Evolutionary conservation across 2,888 invertebrate species (phyloP).

Genomic region (Myathropa florea): DNA sequence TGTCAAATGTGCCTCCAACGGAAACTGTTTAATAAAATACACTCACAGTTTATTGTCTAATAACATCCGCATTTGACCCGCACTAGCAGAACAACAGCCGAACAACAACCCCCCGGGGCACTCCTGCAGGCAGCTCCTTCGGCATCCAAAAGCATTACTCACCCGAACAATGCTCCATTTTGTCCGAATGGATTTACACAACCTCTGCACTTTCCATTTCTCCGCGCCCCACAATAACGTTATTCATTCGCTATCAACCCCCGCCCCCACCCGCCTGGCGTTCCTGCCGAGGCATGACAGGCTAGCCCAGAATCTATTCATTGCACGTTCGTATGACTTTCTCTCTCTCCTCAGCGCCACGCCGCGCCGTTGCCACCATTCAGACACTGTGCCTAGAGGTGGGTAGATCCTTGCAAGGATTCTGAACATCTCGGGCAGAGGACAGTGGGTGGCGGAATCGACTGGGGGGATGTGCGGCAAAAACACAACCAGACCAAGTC

Average conservation of each 20-base stretch:
- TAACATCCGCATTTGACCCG: constrained; percentile 63
- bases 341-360: too few relatives aligned
- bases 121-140: neutral
- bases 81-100: neutral
- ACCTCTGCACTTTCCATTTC: constrained; percentile 62
- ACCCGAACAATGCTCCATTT: constrained; percentile 59
- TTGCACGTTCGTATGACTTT: constrained; percentile 56
- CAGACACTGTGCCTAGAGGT: constrained; percentile 4
- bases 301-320: constrained; percentile 50
- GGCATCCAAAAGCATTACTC: constrained; percentile 27
- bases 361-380: too few relatives aligned
- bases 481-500: neutral
- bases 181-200: constrained; percentile 66
- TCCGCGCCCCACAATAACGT: constrained; percentile 49
- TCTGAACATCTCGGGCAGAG: neutral
- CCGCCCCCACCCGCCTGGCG: neutral
- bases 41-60: constrained; percentile 63
- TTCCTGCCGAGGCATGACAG: neutral
- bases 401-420: constrained; percentile 23
- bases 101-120: neutral
- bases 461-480: too few relatives aligned
- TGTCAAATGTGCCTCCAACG: constrained; percentile 50
- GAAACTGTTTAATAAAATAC: constrained; percentile 67
- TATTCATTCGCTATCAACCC: constrained; percentile 35
- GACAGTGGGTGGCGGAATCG: constrained; percentile 7